A percentile compares a stretch with the other conserved stretches of the same genome.
These are phyloP conservation scores for Glyptemys insculpta DNA, from an alignment of 2,797 vertebrate genomes.

Conservation along the genomic window DNA sequence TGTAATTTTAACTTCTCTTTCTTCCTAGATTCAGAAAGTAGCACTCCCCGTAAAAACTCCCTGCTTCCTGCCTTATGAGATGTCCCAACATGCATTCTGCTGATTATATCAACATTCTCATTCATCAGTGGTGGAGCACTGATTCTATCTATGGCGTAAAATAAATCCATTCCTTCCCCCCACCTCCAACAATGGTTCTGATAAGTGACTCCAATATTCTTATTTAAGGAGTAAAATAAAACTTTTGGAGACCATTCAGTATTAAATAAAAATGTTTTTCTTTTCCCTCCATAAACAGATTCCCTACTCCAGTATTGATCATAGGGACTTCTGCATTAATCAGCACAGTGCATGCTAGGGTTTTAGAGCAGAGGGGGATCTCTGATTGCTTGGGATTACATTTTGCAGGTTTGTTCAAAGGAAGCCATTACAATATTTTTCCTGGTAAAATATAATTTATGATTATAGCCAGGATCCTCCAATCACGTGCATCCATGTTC, in stretches of 20 bases:
- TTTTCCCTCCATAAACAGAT: neutral
- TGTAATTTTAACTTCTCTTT: neutral
- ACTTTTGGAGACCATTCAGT: neutral
- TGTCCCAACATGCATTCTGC: neutral
- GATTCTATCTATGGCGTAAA: neutral
- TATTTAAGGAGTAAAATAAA: neutral
- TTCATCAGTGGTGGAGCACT: neutral
- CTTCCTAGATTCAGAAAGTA: neutral
- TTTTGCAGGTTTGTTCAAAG: neutral
- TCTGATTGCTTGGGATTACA: neutral
- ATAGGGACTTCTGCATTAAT: neutral
- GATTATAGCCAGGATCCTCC: neutral
- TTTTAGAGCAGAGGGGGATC: neutral
- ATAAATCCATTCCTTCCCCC: neutral
- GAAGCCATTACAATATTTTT: neutral
- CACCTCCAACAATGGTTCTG: neutral
- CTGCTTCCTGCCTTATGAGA: neutral
- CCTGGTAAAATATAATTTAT: neutral
- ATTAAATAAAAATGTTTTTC: neutral
- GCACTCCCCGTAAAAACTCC: neutral
- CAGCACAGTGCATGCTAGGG: neutral
- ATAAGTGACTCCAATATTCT: neutral
- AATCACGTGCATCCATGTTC: neutral
- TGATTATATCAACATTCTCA: neutral
- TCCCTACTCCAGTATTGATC: neutral